Base-by-base conservation (phyloP, 2,797 vertebrate species). In the Molossus alvarezi region DNA sequence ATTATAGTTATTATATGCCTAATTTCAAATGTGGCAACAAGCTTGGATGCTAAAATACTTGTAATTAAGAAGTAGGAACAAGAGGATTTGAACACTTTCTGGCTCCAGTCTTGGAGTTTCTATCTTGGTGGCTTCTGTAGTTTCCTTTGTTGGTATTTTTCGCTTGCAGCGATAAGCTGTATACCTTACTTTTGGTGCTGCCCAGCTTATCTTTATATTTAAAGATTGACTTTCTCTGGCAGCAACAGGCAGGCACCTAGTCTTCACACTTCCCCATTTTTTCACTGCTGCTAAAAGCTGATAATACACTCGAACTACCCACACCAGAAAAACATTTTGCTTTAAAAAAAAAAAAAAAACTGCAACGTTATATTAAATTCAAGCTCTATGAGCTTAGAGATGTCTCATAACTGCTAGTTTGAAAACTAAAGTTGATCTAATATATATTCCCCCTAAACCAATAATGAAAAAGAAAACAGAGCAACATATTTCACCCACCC, bases 181-280 rank as follows among this genome's bases (percentile, higher is more conserved):
- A 37, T 37, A 72, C 45, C 18, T 92, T 89, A 58, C 93, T 64
- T 92, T 88, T 72, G 75, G 81, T n/a, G 48, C 77, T 83, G 65
- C 67, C 21, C 23, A 71, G 71, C 92, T 97, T 96, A 97, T 96
- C 96, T 93, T 95, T 71, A 71, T 33, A 45, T 53, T 87, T 89
- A 97, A 96, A 15, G 12, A 94, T 95, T 96, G 95, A 96, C 93
- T 95, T 97, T 94, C 37, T 95, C 73, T 90, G 92, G 88, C 85
- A 96, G 94, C 33, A 64, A 57, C 85, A 88, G 67, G 62, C 85
- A 88, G 67, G 79, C 85, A 89, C 33, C 80, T 53, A 84, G 79
- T 94, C 69, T 93, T 75, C 27, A 86, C 58, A 97, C 94, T 96
- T 97, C 48, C 85, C 88, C 60, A 37, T 83, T 90, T 94, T 93